These are phyloP conservation scores for Microcebus jonahi DNA, from an alignment of 2,113 vertebrate genomes.

Conservation along the genomic window DNA sequence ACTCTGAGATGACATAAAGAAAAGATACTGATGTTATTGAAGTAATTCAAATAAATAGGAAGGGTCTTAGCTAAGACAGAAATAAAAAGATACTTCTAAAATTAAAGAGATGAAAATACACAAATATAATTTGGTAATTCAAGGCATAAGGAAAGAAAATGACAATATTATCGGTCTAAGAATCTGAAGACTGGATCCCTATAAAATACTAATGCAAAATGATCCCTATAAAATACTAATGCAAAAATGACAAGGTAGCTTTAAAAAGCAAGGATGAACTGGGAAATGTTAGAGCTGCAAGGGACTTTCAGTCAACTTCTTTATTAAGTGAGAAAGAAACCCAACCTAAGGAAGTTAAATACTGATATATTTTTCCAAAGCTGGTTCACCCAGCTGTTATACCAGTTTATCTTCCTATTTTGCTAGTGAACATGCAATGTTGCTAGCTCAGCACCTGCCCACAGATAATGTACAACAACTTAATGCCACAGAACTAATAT, in stretches of 20 bases:
- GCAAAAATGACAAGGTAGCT: background rate
- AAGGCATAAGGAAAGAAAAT: background rate
- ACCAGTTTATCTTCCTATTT: background rate
- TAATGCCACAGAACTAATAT: background rate
- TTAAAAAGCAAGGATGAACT: conserved; percentile 15
- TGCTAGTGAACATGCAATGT: background rate
- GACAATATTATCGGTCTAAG: background rate
- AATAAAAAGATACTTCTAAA: background rate
- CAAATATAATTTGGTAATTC: conserved; percentile 3
- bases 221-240: background rate
- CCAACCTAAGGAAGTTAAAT: background rate
- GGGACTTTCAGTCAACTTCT: background rate
- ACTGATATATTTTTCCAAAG: background rate
- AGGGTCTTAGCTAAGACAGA: background rate
- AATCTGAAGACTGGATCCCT: background rate
- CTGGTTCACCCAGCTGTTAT: background rate
- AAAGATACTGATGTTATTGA: background rate
- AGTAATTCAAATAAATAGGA: conserved; percentile 18
- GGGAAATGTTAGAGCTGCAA: background rate
- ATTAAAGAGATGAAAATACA: background rate
- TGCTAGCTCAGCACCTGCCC: background rate
- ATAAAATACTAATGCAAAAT: background rate
- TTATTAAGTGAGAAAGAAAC: background rate
- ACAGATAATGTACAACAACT: background rate
- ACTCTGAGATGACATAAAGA: background rate